Conservation (phyloP, 2,797 vertebrate species). For the Masticophis lateralis region DNA sequence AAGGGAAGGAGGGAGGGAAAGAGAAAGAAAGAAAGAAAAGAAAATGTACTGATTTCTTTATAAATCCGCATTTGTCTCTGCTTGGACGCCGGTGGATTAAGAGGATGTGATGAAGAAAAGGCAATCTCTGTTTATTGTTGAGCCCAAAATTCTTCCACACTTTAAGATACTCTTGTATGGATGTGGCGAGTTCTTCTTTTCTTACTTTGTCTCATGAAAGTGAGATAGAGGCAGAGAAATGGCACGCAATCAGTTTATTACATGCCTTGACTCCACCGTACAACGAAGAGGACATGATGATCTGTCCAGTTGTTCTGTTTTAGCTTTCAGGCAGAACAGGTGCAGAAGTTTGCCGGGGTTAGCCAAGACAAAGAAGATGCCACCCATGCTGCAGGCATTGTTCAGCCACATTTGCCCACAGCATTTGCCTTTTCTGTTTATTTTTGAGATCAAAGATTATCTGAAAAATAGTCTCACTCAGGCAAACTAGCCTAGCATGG, state of each 20-base stretch:
- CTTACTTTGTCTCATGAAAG: background rate
- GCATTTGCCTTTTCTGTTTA: conserved; percentile 49
- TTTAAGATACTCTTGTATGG: background rate
- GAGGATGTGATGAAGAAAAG: background rate
- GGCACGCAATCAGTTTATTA: background rate
- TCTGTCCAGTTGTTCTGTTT: background rate
- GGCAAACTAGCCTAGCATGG: conserved; percentile 43
- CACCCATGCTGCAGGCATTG: conserved; percentile 19
- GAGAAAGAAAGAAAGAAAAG: too few species aligned
- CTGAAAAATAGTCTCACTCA: conserved; percentile 27
- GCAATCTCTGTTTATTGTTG: background rate
- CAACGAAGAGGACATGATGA: conserved; percentile 4
- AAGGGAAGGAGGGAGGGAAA: background rate
- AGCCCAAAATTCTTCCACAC: background rate
- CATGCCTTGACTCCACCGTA: background rate
- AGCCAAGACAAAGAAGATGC: conserved; percentile 8
- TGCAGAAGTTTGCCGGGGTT: background rate
- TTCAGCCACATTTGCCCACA: conserved; percentile 28
- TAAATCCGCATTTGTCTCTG: background rate
- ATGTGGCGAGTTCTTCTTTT: background rate
- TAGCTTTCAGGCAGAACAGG: conserved; percentile 21
- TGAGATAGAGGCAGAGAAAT: background rate
- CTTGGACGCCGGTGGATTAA: background rate
- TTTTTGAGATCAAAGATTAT: conserved; percentile 51
- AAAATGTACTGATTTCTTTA: background rate